phyloP scores from a whole-genome alignment of 2,797 vertebrate species.

The Takifugu rubripes region DNA sequence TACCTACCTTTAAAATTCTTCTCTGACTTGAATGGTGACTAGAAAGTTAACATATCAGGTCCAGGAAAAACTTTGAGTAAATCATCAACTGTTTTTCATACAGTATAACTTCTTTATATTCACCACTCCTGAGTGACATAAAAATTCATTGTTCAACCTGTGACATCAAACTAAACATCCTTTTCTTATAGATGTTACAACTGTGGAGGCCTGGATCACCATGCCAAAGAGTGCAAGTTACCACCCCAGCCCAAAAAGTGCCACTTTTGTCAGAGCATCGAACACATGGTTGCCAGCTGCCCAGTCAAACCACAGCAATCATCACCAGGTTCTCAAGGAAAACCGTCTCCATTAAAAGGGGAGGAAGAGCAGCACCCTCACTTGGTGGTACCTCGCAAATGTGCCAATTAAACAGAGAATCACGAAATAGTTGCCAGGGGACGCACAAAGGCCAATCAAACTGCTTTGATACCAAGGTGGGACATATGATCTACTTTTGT shows the following conservation, averaged over 20 bases:
- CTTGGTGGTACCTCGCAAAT: slow-evolving; percentile 71
- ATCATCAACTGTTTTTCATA: too few species aligned
- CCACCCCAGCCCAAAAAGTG: slow-evolving; percentile 97
- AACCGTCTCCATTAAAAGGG: slow-evolving; percentile 77
- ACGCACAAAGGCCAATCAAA: slow-evolving; percentile 74
- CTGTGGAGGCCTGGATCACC: slow-evolving; percentile 94
- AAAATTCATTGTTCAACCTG: too few species aligned
- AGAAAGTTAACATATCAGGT: too few species aligned
- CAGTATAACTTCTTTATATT: too few species aligned
- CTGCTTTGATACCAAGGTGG: slow-evolving; percentile 56
- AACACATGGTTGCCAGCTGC: slow-evolving; percentile 96
- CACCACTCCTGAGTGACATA: too few species aligned
- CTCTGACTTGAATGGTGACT: too few species aligned
- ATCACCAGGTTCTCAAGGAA: slow-evolving; percentile 86
- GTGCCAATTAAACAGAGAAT: slow-evolving; percentile 59
- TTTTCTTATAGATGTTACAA: slow-evolving; percentile 87
- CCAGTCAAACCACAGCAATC: slow-evolving; percentile 89
- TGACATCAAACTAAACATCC: too few species aligned
- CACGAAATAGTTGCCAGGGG: slow-evolving; percentile 35
- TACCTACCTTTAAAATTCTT: too few species aligned
- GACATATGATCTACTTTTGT: slow-evolving; percentile 37
- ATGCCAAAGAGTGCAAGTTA: slow-evolving; percentile 97
- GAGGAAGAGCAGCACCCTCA: slow-evolving; percentile 79
- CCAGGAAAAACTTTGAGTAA: too few species aligned
- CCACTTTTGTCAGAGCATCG: slow-evolving; percentile 96